These are phyloP conservation scores for Trogon surrucura DNA, from an alignment of 2,113 vertebrate species.

Conservation along the genomic window DNA sequence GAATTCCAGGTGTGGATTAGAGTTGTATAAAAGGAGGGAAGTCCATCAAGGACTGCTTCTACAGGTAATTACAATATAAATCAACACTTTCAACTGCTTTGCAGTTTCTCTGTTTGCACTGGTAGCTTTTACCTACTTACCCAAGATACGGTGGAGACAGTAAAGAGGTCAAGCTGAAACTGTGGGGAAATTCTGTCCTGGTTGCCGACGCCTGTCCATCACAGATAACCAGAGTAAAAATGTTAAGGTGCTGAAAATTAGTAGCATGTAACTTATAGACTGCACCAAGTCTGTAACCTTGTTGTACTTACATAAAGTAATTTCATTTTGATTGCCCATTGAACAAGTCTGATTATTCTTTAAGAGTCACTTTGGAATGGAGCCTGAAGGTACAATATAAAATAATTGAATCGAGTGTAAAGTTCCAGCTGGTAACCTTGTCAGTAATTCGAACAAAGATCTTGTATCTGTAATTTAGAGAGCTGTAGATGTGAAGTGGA, in stretches of 20 bases:
- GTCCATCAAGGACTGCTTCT: neutral
- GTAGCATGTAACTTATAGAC: conserved; percentile 42
- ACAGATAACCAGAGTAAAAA: neutral
- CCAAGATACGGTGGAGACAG: neutral
- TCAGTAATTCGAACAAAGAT: conserved; percentile 71
- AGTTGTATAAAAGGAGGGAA: neutral
- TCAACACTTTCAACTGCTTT: neutral
- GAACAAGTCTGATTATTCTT: conserved; percentile 79
- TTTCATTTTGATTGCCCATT: conserved; percentile 79
- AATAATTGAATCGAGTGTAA: conserved; percentile 77
- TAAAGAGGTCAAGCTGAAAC: neutral
- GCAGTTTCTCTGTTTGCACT: neutral
- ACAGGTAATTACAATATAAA: neutral
- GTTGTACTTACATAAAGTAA: conserved; percentile 74
- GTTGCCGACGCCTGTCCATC: neutral
- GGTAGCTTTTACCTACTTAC: neutral
- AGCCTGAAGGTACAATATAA: conserved; percentile 81
- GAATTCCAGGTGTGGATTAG: neutral
- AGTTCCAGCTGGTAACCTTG: conserved; percentile 79
- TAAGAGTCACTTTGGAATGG: conserved; percentile 77
- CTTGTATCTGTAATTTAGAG: conserved; percentile 64
- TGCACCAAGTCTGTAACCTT: conserved; percentile 72
- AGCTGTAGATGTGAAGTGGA: conserved; percentile 45
- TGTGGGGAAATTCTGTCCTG: neutral
- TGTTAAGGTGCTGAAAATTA: conserved; percentile 17